Evolutionary conservation across 2,888 invertebrate genomes (phyloP), one percentile per base, ranked within the genome.

Genomic region (Drosophila neonasuta): DNA sequence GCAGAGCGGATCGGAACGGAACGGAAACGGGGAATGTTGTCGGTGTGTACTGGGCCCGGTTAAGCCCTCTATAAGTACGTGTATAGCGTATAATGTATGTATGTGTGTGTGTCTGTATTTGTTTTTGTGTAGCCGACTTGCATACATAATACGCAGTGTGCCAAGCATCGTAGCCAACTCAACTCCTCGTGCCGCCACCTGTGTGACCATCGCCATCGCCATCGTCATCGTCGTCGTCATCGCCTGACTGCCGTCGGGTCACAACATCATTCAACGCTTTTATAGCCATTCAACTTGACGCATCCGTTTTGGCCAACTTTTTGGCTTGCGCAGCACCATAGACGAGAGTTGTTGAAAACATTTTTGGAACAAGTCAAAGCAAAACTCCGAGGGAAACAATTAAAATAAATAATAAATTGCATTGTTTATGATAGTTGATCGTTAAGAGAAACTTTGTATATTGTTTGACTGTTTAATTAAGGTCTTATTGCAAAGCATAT

Each of bases 261-360:
- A 71, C 65, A 73, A 71, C 85, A 74, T 79, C 73, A 73, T 71
- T 86, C 80, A 80, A 73, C 72, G 86, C 81, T 86, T 86, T 86
- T 81, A 86, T 86, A 75, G 86, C 86, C 81, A 75, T 77, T 83
- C 81, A 86, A 75, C 71, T 80, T 71, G 76, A 72, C 81, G 78
- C 81, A 84, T 79, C 79, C 77, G 81, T 77, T 86, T 73, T 71
- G 68, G 79, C 70, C 78, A 85, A 76, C 64, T 84, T 86, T 86
- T 84, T 71, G 54, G 68, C 62, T 61, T 54, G 36, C 34, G 15
- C 45, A 45, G 34, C 44, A n/a, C 29, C 32, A 42, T 50, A 39
- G 62, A 44, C 66, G 63, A 67, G 71, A 63, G 72, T 51, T 44
- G 67, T 24, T 62, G 41, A n/a, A 50, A 5, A 58, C 41, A 34